These are phyloP conservation scores for Drosophila malerkotliana DNA, from an alignment of 1,140 invertebrate species.

Conservation along the genomic window DNA sequence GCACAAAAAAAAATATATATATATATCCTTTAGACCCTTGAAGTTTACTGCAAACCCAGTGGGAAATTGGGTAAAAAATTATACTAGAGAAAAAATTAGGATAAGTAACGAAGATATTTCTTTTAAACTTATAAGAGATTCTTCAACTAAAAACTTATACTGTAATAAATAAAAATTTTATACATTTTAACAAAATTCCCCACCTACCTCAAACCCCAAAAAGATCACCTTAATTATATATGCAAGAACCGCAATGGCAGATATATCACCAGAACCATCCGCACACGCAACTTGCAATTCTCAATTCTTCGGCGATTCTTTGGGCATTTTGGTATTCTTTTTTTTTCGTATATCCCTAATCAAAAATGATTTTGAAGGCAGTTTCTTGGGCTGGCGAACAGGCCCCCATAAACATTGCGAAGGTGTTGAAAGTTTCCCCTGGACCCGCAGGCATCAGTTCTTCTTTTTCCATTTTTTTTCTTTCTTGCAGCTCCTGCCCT, in stretches of 20 bases:
- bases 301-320: slow-evolving; percentile 17
- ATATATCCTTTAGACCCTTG: no score
- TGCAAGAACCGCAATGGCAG: slow-evolving; percentile 67
- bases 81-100: no score
- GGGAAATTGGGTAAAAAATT: no score
- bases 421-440: slow-evolving; percentile 72
- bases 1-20: slow-evolving; percentile 10
- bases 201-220: slow-evolving; percentile 24
- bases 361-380: slow-evolving; percentile 68
- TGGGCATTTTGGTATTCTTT: background rate
- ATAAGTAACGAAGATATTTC: no score
- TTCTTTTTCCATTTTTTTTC: background rate
- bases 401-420: slow-evolving; percentile 65
- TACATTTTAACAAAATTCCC: slow-evolving; percentile 13
- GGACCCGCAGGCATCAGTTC: slow-evolving; percentile 47
- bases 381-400: background rate
- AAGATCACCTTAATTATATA: slow-evolving; percentile 73
- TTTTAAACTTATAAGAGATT: no score
- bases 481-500: background rate
- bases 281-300: slow-evolving; percentile 47
- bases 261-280: slow-evolving; percentile 69
- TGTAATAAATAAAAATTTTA: no score
- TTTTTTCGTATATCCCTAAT: slow-evolving; percentile 46
- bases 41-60: no score
- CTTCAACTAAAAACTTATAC: no score